Conservation (phyloP, 2,113 vertebrate genomes). For the Grantiella picta region DNA sequence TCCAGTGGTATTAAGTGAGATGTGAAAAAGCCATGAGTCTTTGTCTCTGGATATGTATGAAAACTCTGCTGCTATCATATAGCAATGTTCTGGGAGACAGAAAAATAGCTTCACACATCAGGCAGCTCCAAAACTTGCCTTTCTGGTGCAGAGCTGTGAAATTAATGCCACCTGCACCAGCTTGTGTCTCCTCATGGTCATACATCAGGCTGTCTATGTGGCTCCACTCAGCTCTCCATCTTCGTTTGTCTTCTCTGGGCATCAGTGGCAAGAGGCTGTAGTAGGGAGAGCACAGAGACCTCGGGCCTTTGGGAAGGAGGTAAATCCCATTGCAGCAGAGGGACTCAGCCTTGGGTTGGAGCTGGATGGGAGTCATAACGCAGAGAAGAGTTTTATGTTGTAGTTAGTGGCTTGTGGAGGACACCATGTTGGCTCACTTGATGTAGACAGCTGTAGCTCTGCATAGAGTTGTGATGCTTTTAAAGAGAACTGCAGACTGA, state of each 20-base stretch:
- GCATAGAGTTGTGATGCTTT: not conserved
- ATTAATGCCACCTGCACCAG: not conserved
- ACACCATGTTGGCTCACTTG: not conserved
- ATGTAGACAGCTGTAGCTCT: not conserved
- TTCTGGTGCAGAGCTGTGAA: not conserved
- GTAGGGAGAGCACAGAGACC: not conserved
- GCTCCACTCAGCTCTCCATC: not conserved
- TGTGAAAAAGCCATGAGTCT: not conserved
- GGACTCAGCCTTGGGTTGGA: not conserved
- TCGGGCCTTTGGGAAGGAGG: not conserved
- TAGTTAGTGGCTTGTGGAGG: not conserved
- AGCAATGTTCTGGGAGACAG: not conserved
- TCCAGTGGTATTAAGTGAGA: not conserved
- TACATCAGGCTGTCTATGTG: not conserved
- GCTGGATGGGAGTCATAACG: not conserved
- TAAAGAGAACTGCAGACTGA: not conserved
- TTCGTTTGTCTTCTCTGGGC: rapidly evolving
- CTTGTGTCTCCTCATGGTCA: not conserved
- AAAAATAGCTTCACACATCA: not conserved
- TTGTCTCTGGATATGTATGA: not conserved
- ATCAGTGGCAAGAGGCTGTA: not conserved
- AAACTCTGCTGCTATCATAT: not conserved
- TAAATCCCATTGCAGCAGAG: not conserved
- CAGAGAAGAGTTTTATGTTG: not conserved
- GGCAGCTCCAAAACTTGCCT: not conserved